These are phyloP conservation scores for Eledone cirrhosa DNA, from an alignment of 2,888 invertebrate genomes.

Conservation along the genomic window DNA sequence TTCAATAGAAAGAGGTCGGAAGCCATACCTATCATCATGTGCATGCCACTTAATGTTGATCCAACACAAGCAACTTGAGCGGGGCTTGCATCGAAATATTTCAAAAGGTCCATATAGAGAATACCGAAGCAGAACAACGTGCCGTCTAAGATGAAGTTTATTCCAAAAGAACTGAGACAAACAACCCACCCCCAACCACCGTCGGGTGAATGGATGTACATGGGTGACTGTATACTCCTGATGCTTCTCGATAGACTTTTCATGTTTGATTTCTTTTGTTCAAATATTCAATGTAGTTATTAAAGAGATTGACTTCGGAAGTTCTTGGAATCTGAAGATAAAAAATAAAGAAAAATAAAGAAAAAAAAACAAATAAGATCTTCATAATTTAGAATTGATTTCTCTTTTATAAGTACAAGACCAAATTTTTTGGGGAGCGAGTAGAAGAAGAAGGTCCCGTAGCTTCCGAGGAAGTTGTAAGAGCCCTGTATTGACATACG, in stretches of 20 bases:
- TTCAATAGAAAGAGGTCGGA: constrained; percentile 28
- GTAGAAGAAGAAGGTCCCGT: too few species aligned
- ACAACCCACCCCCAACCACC: constrained; percentile 60
- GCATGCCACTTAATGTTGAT: constrained; percentile 50
- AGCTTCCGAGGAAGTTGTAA: too few species aligned
- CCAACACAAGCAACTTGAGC: constrained; percentile 56
- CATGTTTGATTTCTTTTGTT: too few species aligned
- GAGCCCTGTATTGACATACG: too few species aligned
- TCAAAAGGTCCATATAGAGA: constrained; percentile 48
- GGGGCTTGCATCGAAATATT: constrained; percentile 50
- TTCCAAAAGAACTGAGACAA: constrained; percentile 52
- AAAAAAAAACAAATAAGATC: too few species aligned
- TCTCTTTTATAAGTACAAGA: too few species aligned
- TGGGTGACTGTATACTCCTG: constrained; percentile 4
- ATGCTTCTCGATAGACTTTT: background rate
- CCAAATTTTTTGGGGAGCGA: too few species aligned
- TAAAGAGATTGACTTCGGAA: too few species aligned
- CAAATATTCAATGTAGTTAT: too few species aligned
- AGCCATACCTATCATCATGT: constrained; percentile 53
- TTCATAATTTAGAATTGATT: too few species aligned
- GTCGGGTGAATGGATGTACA: constrained; percentile 42
- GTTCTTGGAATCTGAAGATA: too few species aligned
- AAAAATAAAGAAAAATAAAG: too few species aligned
- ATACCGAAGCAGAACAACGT: constrained; percentile 59
- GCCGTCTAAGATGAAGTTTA: constrained; percentile 57